Evolutionary conservation across 2,113 vertebrate species (phyloP), one percentile per base, ranked within the genome.

Genomic region (Todiramphus chloris): DNA sequence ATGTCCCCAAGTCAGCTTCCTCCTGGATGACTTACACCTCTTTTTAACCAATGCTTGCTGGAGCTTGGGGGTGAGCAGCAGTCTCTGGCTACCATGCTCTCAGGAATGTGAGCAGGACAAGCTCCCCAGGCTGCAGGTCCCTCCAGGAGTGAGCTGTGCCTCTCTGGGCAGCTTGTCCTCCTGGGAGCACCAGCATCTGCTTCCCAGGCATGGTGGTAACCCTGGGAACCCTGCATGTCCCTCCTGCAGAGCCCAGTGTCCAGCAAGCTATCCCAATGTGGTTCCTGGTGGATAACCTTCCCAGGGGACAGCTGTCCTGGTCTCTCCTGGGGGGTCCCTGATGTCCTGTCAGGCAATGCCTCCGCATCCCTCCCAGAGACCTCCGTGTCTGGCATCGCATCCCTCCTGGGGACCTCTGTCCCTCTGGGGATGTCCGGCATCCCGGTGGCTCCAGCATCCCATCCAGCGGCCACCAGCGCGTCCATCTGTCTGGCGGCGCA

Each of bases 161-260:
- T 55, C 51, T 19, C 14, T 2, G 18, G 11, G 16, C 3, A 75
- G 43, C 7, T 46, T 9, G 23, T 62, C 35, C 75, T 55, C 0
- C 44, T 0, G 66, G 11, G 5, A 46, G 18, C 28, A 39, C 15
- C 79, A 43, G 60, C 55, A 16, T 3, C 39, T 15, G 24, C 55
- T 39, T 16, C 46, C 43, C 58, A 2, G 62, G 35, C 31, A 3
- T 17, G 1, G 69, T 4, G 7, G 53, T 7, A 16, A 17, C 50
- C 9, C 8, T 0, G 4, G 74, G 48, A 37, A 3, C 33, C 3
- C 27, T 2, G 20, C 30, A 2, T 0, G 2, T 37, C 55, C 24
- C 69, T 60, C 24, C 20, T 2, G 33, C 78, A 9, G 27, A 10
- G 12, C 58, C 46, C 0, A 0, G 4, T 16, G 51, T 10, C 41